phyloP scores from a whole-genome alignment of 2,888 invertebrate genomes.

The Cataglyphis altisquamis region DNA sequence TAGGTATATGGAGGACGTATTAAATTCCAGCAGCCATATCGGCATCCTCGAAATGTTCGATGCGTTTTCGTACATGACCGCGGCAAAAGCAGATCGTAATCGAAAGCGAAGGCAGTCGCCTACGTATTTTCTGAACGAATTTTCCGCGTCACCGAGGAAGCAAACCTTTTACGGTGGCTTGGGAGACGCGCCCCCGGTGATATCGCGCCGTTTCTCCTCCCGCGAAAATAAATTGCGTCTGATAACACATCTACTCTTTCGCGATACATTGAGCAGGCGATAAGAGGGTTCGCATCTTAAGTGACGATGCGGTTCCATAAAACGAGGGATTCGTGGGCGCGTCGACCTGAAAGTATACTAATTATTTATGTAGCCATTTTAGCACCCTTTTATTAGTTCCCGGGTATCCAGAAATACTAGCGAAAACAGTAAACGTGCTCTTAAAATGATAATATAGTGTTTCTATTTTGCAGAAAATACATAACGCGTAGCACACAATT shows the following conservation, averaged over 20 bases:
- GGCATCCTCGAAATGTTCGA: constrained; percentile 12
- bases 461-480: neutral
- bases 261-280: constrained; percentile 44
- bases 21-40: constrained; percentile 20
- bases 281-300: constrained; percentile 18
- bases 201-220: constrained; percentile 15
- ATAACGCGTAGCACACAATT: neutral
- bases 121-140: constrained; percentile 31
- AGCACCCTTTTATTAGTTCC: constrained; percentile 8
- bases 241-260: constrained; percentile 55
- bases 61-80: constrained; percentile 30
- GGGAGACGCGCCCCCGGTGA: neutral
- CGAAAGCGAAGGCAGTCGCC: constrained; percentile 21
- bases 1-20: neutral
- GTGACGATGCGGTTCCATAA: neutral
- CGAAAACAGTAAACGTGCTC: neutral
- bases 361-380: constrained; percentile 27
- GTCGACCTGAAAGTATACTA: constrained; percentile 20
- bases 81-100: constrained; percentile 6
- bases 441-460: neutral
- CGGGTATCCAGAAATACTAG: neutral
- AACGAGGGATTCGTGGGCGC: constrained; percentile 10
- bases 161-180: neutral
- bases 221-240: constrained; percentile 58
- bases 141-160: constrained; percentile 27